These are phyloP conservation scores for Parazoanthus darwini DNA, from an alignment of 92 coral and sea anemone genomes.

Conservation along the genomic window DNA sequence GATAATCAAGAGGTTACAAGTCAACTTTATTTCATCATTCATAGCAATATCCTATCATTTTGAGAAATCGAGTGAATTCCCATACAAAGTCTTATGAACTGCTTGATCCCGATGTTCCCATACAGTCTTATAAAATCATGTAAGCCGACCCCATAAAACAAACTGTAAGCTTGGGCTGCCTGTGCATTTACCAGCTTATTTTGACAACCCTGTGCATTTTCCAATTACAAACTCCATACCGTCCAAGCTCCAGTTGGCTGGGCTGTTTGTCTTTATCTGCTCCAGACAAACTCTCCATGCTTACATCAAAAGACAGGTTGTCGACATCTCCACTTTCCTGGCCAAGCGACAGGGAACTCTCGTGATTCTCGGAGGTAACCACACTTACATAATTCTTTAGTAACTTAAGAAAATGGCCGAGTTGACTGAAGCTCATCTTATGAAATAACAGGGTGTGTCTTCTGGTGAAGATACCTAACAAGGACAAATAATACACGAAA, in stretches of 20 bases:
- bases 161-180: too few species aligned
- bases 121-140: too few species aligned
- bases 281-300: conserved; percentile 30
- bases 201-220: neutral
- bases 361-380: neutral
- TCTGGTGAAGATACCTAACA: conserved; percentile 84
- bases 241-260: neutral
- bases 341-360: neutral
- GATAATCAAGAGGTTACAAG: too few species aligned
- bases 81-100: too few species aligned
- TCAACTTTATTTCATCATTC: too few species aligned
- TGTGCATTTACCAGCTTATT: too few species aligned
- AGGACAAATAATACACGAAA: neutral
- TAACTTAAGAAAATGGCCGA: conserved; percentile 72
- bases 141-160: too few species aligned
- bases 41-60: too few species aligned
- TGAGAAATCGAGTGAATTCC: too few species aligned
- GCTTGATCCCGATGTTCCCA: too few species aligned
- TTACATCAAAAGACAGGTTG: conserved; percentile 24
- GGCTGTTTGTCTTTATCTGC: conserved; percentile 12
- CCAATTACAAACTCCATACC: neutral
- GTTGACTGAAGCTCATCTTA: conserved; percentile 93
- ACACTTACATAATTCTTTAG: conserved; percentile 56
- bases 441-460: conserved; percentile 82
- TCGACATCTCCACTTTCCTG: neutral